Evolutionary conservation across 2,113 vertebrate species (phyloP).

Genomic region (Motacilla tschutschensis): DNA sequence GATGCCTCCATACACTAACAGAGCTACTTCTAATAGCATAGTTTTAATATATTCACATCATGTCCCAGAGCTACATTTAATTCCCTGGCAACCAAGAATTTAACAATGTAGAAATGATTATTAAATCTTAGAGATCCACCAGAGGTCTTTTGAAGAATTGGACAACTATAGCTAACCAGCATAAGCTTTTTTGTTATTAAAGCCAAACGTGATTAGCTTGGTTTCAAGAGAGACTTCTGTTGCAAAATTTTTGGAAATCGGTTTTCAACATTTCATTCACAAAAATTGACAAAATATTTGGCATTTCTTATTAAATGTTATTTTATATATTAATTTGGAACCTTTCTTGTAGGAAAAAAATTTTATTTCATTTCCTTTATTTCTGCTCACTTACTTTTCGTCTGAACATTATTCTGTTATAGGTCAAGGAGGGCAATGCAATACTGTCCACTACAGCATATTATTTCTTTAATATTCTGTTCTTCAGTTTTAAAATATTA

Average conservation of each 20-base stretch:
- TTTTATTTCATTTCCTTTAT: not conserved
- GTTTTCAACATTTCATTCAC: not conserved
- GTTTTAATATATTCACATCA: not conserved
- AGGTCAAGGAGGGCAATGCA: not conserved
- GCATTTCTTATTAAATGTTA: not conserved
- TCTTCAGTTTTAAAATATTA: not conserved
- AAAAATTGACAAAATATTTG: not conserved
- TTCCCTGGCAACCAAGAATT: not conserved
- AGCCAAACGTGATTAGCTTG: not conserved
- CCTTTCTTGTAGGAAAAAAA: not conserved
- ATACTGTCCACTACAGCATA: not conserved
- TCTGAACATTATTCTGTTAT: not conserved
- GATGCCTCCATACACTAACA: rapidly evolving
- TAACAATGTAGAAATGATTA: not conserved
- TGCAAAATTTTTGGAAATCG: not conserved
- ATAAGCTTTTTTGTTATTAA: not conserved
- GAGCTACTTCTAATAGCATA: not conserved
- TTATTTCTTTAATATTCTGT: not conserved
- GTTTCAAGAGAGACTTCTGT: not conserved
- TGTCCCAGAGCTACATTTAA: not conserved
- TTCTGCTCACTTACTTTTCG: not conserved
- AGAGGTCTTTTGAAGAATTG: not conserved
- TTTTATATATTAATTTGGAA: not conserved
- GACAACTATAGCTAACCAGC: not conserved
- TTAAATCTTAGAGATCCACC: not conserved